phyloP scores from a whole-genome alignment of 2,888 invertebrate species.

The Drepanosiphum platanoidis region DNA sequence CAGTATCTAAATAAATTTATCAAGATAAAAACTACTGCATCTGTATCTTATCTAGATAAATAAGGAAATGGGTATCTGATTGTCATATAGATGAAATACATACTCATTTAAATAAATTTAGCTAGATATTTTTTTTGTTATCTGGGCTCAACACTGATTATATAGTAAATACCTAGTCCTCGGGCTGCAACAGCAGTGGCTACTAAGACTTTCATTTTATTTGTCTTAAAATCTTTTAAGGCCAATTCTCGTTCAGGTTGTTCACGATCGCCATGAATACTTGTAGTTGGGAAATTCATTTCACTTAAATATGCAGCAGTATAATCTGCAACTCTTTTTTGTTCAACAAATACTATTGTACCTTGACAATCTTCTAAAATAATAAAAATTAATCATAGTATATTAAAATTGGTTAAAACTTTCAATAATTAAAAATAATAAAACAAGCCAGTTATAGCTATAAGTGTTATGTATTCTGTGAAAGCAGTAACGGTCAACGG shows the following conservation, averaged over 20 bases:
- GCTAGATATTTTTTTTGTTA: too few relatives aligned
- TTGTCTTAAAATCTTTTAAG: slow-evolving; percentile 81
- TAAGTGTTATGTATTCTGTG: too few relatives aligned
- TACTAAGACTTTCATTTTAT: slow-evolving; percentile 82
- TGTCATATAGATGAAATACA: too few relatives aligned
- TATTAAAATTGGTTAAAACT: background rate
- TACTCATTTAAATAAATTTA: too few relatives aligned
- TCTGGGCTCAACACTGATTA: too few relatives aligned
- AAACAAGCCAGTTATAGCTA: too few relatives aligned
- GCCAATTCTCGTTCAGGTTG: slow-evolving; percentile 81
- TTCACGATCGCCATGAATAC: slow-evolving; percentile 79
- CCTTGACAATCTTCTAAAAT: slow-evolving; percentile 66
- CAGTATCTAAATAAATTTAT: too few relatives aligned
- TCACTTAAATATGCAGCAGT: slow-evolving; percentile 84
- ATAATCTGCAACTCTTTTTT: slow-evolving; percentile 90
- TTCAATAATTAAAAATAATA: too few relatives aligned
- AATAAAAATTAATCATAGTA: background rate
- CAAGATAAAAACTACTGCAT: too few relatives aligned
- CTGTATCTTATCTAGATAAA: too few relatives aligned
- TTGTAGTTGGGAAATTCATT: slow-evolving; percentile 76
- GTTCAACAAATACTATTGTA: slow-evolving; percentile 89
- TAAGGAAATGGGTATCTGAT: too few relatives aligned
- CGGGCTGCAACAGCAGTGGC: slow-evolving; percentile 96
- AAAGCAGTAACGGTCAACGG: too few relatives aligned
- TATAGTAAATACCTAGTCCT: slow-evolving; percentile 75